phyloP scores from a whole-genome alignment of 2,888 invertebrate genomes.

The Mayetiola destructor region DNA sequence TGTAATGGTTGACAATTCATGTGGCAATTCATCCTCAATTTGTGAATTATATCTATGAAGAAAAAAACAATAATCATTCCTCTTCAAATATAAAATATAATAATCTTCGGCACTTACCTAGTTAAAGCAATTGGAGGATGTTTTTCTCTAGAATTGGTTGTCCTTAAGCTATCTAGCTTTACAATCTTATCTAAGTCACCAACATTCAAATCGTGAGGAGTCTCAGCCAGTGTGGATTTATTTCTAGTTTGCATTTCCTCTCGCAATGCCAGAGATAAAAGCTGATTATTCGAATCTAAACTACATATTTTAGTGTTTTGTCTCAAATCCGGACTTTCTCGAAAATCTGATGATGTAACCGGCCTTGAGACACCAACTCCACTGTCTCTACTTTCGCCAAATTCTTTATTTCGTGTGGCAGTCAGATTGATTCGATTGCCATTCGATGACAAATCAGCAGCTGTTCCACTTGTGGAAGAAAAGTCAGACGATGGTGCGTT shows the following conservation, averaged over 20 bases:
- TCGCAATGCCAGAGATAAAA: neutral
- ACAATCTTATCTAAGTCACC: neutral
- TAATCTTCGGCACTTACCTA: neutral
- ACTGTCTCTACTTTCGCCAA: slow-evolving; percentile 31
- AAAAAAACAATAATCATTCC: neutral
- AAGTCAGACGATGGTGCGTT: neutral
- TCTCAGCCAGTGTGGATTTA: neutral
- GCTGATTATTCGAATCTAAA: neutral
- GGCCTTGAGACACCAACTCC: slow-evolving; percentile 33
- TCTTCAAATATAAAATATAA: neutral
- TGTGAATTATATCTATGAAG: slow-evolving; percentile 28
- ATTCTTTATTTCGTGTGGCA: slow-evolving; percentile 23
- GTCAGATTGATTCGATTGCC: neutral
- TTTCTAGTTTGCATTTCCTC: no score
- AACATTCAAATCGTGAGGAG: neutral
- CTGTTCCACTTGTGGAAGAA: neutral
- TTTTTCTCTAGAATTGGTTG: no score
- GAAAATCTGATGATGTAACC: slow-evolving; percentile 27
- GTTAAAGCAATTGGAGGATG: slow-evolving; percentile 27
- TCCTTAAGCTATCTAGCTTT: no score
- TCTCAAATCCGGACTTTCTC: slow-evolving; percentile 19
- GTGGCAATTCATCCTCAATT: slow-evolving; percentile 29
- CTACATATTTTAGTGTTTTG: neutral
- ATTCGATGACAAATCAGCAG: neutral
- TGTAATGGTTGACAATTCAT: slow-evolving; percentile 52